Percentiles rank a stretch among this genome's conserved stretches.
Conservation (phyloP, 2,888 invertebrate genomes). For the Chaitophorus viminalis region DNA sequence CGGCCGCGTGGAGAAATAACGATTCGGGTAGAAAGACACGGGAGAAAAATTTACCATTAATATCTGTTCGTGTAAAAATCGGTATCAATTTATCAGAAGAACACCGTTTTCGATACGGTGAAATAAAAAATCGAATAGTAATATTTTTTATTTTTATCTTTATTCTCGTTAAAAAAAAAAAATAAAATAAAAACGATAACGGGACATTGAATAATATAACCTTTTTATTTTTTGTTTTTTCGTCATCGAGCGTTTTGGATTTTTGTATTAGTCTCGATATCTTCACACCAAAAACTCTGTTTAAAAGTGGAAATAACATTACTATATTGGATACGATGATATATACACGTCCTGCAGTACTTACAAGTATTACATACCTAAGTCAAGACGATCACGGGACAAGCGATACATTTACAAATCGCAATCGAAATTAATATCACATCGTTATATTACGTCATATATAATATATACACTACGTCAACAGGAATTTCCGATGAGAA, state of each 20-base stretch:
- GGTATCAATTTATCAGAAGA: constrained; percentile 34
- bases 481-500: too few relatives aligned
- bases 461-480: too few relatives aligned
- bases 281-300: too few relatives aligned
- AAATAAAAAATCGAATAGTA: constrained; percentile 23
- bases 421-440: too few relatives aligned
- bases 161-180: constrained; percentile 9
- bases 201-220: constrained; percentile 24
- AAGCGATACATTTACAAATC: too few relatives aligned
- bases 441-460: too few relatives aligned
- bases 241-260: neutral
- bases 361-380: too few relatives aligned
- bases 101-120: constrained; percentile 25
- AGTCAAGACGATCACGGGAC: too few relatives aligned
- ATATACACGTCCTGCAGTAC: too few relatives aligned
- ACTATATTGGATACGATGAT: too few relatives aligned
- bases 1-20: neutral
- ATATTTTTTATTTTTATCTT: constrained; percentile 30
- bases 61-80: constrained; percentile 38
- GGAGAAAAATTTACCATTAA: constrained; percentile 20
- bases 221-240: neutral
- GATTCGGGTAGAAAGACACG: neutral
- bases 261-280: neutral
- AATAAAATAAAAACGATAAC: constrained; percentile 9
- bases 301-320: too few relatives aligned